These are phyloP conservation scores for Rhombomys opimus DNA, from an alignment of 2,113 vertebrate species.

Conservation along the genomic window DNA sequence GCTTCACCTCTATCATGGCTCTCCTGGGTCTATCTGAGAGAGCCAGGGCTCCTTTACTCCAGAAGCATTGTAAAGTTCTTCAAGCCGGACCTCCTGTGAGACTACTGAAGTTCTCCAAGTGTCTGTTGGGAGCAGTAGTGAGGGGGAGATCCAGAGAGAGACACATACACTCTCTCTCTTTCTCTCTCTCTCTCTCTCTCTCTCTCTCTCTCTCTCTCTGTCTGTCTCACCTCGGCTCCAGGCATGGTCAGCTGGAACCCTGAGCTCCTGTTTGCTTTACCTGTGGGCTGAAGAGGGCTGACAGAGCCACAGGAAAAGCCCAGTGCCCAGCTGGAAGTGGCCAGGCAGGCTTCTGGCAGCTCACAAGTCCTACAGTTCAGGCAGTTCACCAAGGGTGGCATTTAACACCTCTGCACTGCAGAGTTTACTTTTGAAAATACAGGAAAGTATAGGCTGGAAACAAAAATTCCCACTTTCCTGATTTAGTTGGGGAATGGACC, in stretches of 20 bases:
- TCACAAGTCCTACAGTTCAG: not conserved
- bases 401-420: not conserved
- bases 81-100: not conserved
- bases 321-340: not conserved
- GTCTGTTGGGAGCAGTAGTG: constrained; percentile 3
- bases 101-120: constrained; percentile 24
- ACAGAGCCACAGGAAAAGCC: not conserved
- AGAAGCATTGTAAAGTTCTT: constrained; percentile 25
- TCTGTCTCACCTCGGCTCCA: too few relatives aligned
- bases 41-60: not conserved
- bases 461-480: not conserved
- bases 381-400: not conserved
- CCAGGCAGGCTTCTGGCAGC: not conserved
- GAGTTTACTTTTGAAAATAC: not conserved
- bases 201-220: too few relatives aligned
- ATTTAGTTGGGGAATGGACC: not conserved
- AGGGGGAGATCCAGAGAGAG: not conserved
- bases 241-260: too few relatives aligned
- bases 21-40: not conserved
- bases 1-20: not conserved
- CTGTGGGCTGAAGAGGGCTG: not conserved
- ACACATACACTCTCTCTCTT: too few relatives aligned
- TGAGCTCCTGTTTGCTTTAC: too few relatives aligned
- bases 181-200: too few relatives aligned
- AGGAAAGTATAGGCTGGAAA: constrained; percentile 1